Evolutionary conservation across 2,113 vertebrate species (phyloP).

Genomic region (Crotalus horridus): DNA sequence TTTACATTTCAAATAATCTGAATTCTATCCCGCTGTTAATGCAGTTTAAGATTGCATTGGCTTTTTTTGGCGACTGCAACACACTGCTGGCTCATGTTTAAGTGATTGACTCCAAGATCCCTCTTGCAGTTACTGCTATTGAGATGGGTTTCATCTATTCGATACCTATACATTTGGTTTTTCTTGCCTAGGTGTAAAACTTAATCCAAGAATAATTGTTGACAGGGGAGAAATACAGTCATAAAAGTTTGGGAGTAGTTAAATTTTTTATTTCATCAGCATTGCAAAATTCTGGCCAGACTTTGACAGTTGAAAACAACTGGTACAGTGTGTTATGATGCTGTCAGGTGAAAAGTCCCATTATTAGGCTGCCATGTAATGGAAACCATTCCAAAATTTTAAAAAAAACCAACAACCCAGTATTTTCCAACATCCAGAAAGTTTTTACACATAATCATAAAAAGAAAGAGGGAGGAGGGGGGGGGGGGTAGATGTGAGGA

Average conservation of each 20-base stretch:
- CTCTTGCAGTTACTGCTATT: neutral
- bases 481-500: neutral
- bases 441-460: too few relatives aligned
- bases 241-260: neutral
- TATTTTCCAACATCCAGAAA: conserved; percentile 10
- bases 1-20: neutral
- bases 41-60: neutral
- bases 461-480: neutral
- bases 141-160: neutral
- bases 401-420: conserved; percentile 10
- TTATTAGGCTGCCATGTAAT: conserved; percentile 27
- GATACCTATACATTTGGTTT: neutral
- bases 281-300: neutral
- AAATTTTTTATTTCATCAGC: too few relatives aligned
- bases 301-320: neutral
- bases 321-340: neutral
- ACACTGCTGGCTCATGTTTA: neutral
- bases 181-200: neutral
- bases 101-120: neutral
- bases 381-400: conserved; percentile 33
- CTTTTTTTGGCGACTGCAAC: neutral
- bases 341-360: neutral
- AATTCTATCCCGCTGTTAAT: neutral
- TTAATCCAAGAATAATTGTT: neutral
- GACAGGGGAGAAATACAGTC: neutral